phyloP scores from a whole-genome alignment of 2,888 invertebrate genomes.

The Drosophila phalerata region DNA sequence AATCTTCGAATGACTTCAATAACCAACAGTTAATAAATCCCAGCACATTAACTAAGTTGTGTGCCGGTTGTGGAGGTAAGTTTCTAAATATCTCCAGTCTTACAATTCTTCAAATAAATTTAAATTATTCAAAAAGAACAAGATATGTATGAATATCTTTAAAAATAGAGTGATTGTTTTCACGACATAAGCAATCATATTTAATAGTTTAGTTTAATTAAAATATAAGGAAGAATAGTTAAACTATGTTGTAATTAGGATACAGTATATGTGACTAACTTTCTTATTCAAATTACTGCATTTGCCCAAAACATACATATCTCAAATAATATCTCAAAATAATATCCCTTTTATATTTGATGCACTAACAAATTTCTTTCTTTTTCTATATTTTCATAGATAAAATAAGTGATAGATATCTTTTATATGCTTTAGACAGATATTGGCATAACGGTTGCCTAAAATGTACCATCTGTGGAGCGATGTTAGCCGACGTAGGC shows the following conservation, averaged over 20 bases:
- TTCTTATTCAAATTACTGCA: background rate
- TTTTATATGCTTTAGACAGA: slow-evolving; percentile 96
- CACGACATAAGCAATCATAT: too few relatives aligned
- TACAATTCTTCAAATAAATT: background rate
- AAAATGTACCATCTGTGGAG: slow-evolving; percentile 96
- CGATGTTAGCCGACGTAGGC: slow-evolving; percentile 95
- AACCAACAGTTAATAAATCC: slow-evolving; percentile 84
- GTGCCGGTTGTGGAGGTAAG: slow-evolving; percentile 94
- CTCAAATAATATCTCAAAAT: slow-evolving; percentile 4
- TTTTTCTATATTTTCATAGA: slow-evolving; percentile 69
- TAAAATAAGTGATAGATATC: slow-evolving; percentile 95
- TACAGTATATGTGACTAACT: background rate
- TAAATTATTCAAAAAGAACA: too few relatives aligned
- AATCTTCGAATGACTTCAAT: slow-evolving; percentile 83
- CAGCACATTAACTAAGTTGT: slow-evolving; percentile 89
- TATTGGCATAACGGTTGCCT: slow-evolving; percentile 98
- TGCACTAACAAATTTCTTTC: slow-evolving; percentile 38
- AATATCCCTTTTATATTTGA: background rate
- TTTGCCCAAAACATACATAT: background rate
- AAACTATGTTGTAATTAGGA: background rate
- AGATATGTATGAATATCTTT: too few relatives aligned
- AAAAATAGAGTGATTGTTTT: too few relatives aligned
- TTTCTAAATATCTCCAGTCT: background rate
- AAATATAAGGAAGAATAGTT: too few relatives aligned
- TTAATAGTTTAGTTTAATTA: too few relatives aligned